Evolutionary conservation across 2,888 invertebrate genomes (phyloP), one percentile per base, ranked within the genome.

Genomic region (Phalera bucephala): DNA sequence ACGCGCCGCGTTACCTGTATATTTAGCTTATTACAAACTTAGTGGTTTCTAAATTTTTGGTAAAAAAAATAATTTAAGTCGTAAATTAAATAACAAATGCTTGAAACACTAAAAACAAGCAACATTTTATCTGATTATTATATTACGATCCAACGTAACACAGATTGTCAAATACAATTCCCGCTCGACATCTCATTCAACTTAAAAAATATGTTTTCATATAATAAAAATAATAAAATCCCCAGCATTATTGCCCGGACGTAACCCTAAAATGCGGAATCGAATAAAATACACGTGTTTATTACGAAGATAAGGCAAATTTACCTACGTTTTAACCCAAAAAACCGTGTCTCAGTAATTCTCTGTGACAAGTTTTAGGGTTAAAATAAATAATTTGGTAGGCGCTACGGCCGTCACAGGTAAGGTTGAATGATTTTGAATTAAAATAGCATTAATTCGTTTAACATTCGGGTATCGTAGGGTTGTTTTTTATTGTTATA

Each of bases 371-470:
- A 38, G 45, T n/a, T 56, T 51, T 49, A 57, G 48, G 35, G 36
- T 19, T 20, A 29, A 23, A 20, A 21, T 0, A 15, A 8, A 29
- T n/a, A n/a, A n/a, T 44, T 56, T 51, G 22, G 4, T 25, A 25
- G 21, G 25, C 32, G 37, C 34, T 33, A 35, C 36, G 34, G 39
- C 54, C 44, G 44, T 33, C 32, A 32, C 52, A 54, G 55, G 58
- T 52, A 57, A 45, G 44, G 49, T 17, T 33, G 48, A 58, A 20
- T 38, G 32, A 64, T 62, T 63, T 60, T 48, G 54, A 64, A 62
- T 60, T 61, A 64, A 58, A 53, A 56, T 62, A 35, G 43, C 55
- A 57, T 48, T 71, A 71, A 72, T 68, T 67, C 70, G 60, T 45
- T 52, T 53, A 54, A 54, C 52, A 49, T 51, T 49, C 36, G 35